Evolutionary conservation across 92 coral and sea anemone species (phyloP), one percentile per base, ranked within the genome.

Genomic region (Zoanthus gigantus): DNA sequence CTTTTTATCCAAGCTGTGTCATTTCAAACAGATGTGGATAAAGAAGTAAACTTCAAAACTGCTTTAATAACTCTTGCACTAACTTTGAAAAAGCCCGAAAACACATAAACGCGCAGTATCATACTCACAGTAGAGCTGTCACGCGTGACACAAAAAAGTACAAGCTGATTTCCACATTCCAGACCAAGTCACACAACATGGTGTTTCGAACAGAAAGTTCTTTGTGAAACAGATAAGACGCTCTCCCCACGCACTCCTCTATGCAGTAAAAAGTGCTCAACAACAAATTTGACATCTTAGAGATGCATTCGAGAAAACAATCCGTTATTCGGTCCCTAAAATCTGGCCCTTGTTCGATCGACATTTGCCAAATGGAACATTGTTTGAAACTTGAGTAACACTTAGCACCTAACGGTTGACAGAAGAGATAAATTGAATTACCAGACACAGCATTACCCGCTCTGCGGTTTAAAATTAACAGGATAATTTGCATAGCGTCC

Each of bases 111-210:
- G 17, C 10, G 71, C 53, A 28, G 17, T 57, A 54, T 37, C 32
- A 73, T 84, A 94, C 98, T 94, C 87, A 94, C 98, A 94, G 77
- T 53, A 63, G 67, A 68, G 85, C 87, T 44, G 92, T 69, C 29
- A 90, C 73, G 52, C 92, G 86, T 44, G 98, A 93, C 42, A 89
- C 18, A 72, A 95, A 91, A 72, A 67, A 95, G 72, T 91, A 95
- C 76, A 95, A 58, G n/a, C 94, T 88, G 48, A 95, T 89, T 66
- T 95, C 96, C 77, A 95, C 54, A 83, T 95, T 95, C 98, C 98
- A 95, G 11, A 95, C 82, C 78, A 95, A 74, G 82, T 95, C 98
- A 80, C 98, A 95, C 76, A 95, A 48, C 96, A 95, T 95, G 42
- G 92, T 95, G 86, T 89, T 71, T 17, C 76, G 72, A 17, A 74